phyloP scores from a whole-genome alignment of 2,797 vertebrate genomes.

The Tenualosa thibaudeaui region DNA sequence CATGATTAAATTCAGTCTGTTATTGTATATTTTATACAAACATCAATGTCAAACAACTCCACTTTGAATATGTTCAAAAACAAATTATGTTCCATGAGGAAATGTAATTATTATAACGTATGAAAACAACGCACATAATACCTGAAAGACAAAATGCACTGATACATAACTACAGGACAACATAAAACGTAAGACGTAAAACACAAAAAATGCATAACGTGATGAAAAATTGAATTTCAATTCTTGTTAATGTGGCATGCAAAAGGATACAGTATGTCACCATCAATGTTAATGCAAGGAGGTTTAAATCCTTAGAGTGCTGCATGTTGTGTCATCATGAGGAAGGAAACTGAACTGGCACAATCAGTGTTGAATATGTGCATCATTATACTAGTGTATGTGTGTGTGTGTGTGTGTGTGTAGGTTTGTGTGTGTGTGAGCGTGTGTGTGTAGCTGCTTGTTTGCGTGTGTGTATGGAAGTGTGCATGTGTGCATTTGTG shows the following conservation, averaged over 20 bases:
- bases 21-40: not conserved
- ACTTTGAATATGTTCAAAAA: not conserved
- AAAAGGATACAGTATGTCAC: not conserved
- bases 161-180: not conserved
- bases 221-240: not conserved
- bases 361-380: not conserved
- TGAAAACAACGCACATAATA: not conserved
- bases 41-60: not conserved
- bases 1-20: not conserved
- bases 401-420: not conserved
- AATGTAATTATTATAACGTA: not conserved
- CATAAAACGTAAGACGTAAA: not conserved
- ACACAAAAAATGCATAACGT: not conserved
- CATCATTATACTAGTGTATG: not conserved
- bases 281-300: not conserved
- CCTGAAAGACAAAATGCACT: not conserved
- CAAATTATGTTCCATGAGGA: not conserved
- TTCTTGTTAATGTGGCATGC: no score
- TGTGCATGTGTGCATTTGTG: not conserved
- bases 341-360: not conserved
- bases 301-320: not conserved
- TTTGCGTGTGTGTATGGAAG: not conserved
- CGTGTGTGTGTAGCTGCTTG: not conserved
- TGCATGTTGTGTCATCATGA: not conserved
- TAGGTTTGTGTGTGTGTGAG: not conserved